Conservation (phyloP, 2,797 vertebrate species). For the Falco columbarius region DNA sequence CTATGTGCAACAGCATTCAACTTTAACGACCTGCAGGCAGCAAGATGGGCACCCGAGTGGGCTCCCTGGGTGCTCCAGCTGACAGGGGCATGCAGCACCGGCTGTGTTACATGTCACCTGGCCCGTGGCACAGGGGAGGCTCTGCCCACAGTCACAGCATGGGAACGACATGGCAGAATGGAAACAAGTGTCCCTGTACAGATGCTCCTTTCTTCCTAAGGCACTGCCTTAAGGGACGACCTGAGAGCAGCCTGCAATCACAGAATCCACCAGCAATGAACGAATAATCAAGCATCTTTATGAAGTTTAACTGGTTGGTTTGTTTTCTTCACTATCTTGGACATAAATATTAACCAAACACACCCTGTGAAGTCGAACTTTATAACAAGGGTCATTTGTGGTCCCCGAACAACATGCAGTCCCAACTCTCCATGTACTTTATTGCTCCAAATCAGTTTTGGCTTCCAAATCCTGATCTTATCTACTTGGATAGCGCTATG, state of each 20-base stretch:
- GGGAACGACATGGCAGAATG: accelerated
- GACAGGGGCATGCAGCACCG: accelerated
- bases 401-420: not conserved
- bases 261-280: not conserved
- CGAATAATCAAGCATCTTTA: not conserved
- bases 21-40: accelerated
- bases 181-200: accelerated
- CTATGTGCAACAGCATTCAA: accelerated
- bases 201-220: not conserved
- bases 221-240: not conserved
- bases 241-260: not conserved
- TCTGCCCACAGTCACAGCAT: not conserved
- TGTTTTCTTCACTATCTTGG: not conserved
- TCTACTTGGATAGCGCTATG: not conserved
- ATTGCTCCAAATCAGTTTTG: not conserved
- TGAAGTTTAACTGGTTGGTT: not conserved
- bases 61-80: accelerated
- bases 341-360: not conserved
- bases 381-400: not conserved
- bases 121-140: not conserved
- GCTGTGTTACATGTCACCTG: accelerated
- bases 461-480: not conserved
- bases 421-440: not conserved
- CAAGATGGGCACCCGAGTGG: accelerated
- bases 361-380: not conserved